Conservation (phyloP, 1,140 invertebrate genomes). For the Monomorium pharaonis region DNA sequence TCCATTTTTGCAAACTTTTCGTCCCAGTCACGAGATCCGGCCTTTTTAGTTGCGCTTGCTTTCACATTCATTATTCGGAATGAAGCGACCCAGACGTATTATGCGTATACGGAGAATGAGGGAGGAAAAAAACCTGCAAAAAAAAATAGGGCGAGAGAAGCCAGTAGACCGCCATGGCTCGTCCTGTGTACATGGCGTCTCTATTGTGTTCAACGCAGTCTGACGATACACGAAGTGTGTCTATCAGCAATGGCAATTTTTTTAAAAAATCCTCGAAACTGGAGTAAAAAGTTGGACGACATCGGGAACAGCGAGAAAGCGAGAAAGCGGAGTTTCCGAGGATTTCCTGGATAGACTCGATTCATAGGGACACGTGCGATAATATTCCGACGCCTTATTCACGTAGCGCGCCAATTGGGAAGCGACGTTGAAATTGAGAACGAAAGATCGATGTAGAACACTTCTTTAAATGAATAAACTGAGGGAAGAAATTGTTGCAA, state of each 20-base stretch:
- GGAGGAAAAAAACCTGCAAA: neutral
- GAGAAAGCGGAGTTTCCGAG: neutral
- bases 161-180: neutral
- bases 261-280: neutral
- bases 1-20: neutral
- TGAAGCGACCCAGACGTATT: neutral
- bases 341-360: neutral
- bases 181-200: neutral
- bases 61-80: constrained; percentile 14
- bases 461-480: neutral
- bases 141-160: constrained; percentile 5
- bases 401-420: neutral
- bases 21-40: neutral
- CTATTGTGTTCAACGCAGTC: constrained; percentile 11
- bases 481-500: too few relatives aligned
- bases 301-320: neutral
- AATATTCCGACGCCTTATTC: neutral
- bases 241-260: neutral
- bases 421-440: neutral
- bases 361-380: neutral
- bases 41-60: neutral
- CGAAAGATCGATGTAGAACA: neutral
- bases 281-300: neutral
- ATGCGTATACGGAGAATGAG: neutral
- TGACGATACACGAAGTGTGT: neutral